phyloP scores from a whole-genome alignment of 2,113 vertebrate species.

The Eudyptes chrysolophus region DNA sequence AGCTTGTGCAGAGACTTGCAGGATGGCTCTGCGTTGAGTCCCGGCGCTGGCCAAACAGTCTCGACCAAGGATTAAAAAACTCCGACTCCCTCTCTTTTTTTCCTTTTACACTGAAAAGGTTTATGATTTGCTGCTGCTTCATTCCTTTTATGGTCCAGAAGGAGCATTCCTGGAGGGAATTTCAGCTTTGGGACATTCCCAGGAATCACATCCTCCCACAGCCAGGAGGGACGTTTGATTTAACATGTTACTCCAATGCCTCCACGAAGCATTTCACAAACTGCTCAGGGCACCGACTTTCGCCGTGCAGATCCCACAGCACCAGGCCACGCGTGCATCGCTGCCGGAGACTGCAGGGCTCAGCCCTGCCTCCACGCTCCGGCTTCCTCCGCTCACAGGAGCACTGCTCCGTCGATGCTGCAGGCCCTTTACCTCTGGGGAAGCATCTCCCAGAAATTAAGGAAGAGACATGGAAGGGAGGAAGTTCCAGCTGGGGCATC shows the following conservation, averaged over 20 bases:
- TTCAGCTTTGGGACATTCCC: neutral
- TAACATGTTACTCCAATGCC: neutral
- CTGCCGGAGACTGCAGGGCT: neutral
- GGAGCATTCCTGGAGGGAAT: neutral
- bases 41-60: neutral
- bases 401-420: accelerated
- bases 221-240: neutral
- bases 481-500: neutral
- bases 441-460: neutral
- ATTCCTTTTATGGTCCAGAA: neutral
- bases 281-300: neutral
- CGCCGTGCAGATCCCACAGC: neutral
- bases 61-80: neutral
- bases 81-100: neutral
- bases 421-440: neutral
- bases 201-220: neutral
- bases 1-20: neutral
- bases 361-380: neutral
- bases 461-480: neutral
- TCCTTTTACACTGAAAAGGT: neutral
- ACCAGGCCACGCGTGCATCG: accelerated
- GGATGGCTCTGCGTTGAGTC: neutral
- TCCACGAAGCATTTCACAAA: neutral
- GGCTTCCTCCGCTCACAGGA: neutral
- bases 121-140: neutral